Evolutionary conservation across 2,888 invertebrate species (phyloP), one percentile per base, ranked within the genome.

Genomic region (Acronicta aceris): DNA sequence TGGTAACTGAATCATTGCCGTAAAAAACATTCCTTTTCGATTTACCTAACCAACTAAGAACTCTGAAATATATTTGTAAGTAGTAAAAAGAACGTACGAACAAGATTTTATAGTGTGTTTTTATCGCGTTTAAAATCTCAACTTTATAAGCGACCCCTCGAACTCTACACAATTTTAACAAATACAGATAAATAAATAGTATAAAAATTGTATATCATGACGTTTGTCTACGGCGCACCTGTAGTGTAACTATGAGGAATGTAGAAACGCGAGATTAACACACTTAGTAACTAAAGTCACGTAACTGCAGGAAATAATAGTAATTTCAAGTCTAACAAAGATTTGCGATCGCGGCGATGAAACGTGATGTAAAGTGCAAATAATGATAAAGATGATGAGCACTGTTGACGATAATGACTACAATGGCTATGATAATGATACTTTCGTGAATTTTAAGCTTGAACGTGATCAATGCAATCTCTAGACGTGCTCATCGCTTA

Each of bases 311-410:
- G 67, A 79, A 81, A 79, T 76, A 81, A 79, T 76, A 73, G 68
- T 75, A 66, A 78, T 73, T 74, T 74, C 60, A 71, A 69, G 56
- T 54, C 67, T 68, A 74, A 61, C 56, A 65, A 78, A 76, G 79
- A 78, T 76, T 68, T 66, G 74, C 69, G 64, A 77, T 76, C 77
- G 66, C 76, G 71, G 71, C 69, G 69, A 74, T 81, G 81, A 78
- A 82, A 81, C 76, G 81, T 80, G 82, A 83, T 75, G 76, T 73
- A 74, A 70, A 79, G 73, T 75, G 75, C 77, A 76, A 78, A 81
- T 79, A 79, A 82, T 77, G 78, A 77, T 77, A 74, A 74, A 75
- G 69, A 66, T 76, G 74, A 79, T 81, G 79, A 77, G 65, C 65
- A 48, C 54, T 59, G 57, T 76, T 59, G 71, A 71, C 53, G 72